Conservation (phyloP, 2,797 vertebrate species). For the Chloroceryle inda region DNA sequence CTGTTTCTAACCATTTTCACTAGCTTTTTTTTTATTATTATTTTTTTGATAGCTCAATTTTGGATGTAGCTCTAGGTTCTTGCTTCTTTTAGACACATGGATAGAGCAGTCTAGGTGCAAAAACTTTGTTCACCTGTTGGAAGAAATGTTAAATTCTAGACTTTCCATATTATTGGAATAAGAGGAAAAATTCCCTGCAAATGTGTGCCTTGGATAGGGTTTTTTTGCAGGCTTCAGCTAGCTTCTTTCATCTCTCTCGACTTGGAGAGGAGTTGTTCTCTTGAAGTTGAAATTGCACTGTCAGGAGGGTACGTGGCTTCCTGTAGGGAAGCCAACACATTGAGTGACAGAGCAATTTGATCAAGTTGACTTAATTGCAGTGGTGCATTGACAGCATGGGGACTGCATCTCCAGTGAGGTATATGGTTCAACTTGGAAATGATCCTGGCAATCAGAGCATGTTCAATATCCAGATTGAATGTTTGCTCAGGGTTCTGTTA, state of each 20-base stretch:
- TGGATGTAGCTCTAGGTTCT: not conserved
- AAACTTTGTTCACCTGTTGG: fast-evolving
- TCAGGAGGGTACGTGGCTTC: not conserved
- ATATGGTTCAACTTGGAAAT: not conserved
- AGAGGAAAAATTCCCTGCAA: not conserved
- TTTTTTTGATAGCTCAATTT: not conserved
- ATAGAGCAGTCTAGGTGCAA: fast-evolving
- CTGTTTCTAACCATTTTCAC: fast-evolving
- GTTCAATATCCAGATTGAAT: slow-evolving; percentile 1
- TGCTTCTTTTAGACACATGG: fast-evolving
- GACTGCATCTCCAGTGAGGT: not conserved
- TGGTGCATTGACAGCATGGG: not conserved
- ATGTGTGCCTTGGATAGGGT: too few relatives aligned
- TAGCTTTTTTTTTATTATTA: fast-evolving
- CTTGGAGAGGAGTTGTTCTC: not conserved
- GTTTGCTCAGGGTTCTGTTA: not conserved
- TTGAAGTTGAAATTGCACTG: not conserved
- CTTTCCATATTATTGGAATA: fast-evolving
- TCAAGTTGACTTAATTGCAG: not conserved
- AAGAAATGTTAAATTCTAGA: not conserved
- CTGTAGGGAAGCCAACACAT: not conserved
- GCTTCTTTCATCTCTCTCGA: not conserved
- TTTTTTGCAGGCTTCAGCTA: not conserved
- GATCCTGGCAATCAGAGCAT: not conserved
- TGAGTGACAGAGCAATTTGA: not conserved